These are phyloP conservation scores for Pemphigus obesinymphae DNA, from an alignment of 1,140 invertebrate species.

Conservation along the genomic window DNA sequence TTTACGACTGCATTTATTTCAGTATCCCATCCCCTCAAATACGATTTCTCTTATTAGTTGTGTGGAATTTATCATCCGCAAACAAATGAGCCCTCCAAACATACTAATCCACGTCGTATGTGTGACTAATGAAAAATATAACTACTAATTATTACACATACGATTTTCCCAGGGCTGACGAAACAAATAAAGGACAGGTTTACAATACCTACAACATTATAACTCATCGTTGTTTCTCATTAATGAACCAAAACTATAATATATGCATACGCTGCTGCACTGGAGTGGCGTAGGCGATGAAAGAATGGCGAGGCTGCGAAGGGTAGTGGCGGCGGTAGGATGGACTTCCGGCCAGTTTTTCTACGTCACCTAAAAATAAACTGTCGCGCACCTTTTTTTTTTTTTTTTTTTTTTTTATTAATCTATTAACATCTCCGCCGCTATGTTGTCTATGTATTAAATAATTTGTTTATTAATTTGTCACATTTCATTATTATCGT, in stretches of 20 bases:
- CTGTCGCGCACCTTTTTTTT: not conserved
- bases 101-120: too few species aligned
- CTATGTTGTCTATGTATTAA: not conserved
- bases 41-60: not conserved
- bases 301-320: not conserved
- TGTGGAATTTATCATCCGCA: not conserved
- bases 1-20: not conserved
- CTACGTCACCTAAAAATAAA: constrained; percentile 21
- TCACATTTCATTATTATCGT: constrained; percentile 3
- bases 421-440: not conserved
- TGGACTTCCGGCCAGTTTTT: constrained; percentile 23
- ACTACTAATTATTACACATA: not conserved
- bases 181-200: not conserved
- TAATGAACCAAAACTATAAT: not conserved
- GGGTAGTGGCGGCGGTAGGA: not conserved
- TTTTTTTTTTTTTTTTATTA: not conserved
- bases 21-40: not conserved
- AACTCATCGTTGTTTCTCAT: constrained; percentile 8
- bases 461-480: constrained; percentile 16
- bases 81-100: not conserved
- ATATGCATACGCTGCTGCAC: too few species aligned
- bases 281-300: not conserved
- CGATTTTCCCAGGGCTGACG: not conserved
- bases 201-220: constrained; percentile 13
- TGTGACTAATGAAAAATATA: not conserved